These are phyloP conservation scores for Sycophaga agraensis DNA, from an alignment of 1,140 invertebrate genomes.

Conservation along the genomic window DNA sequence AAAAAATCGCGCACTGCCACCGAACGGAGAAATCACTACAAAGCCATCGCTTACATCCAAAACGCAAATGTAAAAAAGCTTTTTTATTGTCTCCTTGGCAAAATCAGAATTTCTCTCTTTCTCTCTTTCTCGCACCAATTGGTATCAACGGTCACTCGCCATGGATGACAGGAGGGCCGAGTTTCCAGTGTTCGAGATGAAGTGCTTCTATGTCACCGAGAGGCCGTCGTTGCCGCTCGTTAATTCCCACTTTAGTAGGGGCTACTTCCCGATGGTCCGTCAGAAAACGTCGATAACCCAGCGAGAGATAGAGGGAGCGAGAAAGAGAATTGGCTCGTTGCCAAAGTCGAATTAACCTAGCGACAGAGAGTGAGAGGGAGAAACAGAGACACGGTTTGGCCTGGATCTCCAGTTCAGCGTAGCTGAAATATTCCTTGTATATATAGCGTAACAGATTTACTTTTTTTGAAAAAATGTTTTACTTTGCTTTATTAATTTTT, in stretches of 20 bases:
- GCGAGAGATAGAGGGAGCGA: neutral
- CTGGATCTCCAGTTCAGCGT: too few relatives aligned
- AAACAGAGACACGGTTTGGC: too few relatives aligned
- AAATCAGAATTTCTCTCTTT: neutral
- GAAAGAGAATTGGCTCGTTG: conserved; percentile 30
- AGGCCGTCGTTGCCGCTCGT: conserved; percentile 20
- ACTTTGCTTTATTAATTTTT: too few relatives aligned
- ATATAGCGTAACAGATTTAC: too few relatives aligned
- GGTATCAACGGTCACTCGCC: neutral
- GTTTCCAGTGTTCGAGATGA: conserved; percentile 12
- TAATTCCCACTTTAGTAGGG: conserved; percentile 19
- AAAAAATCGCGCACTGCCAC: too few relatives aligned
- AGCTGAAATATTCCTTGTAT: too few relatives aligned
- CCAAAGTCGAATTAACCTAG: conserved; percentile 45
- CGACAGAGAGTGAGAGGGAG: conserved; percentile 28
- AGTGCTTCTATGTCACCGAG: conserved; percentile 22
- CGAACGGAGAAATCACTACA: too few relatives aligned
- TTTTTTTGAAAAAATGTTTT: too few relatives aligned
- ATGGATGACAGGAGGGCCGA: conserved; percentile 3
- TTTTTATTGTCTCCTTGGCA: neutral
- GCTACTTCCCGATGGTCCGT: conserved; percentile 18
- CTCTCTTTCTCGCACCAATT: neutral
- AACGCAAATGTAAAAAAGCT: too few relatives aligned
- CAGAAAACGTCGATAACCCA: conserved; percentile 25
- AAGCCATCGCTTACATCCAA: too few relatives aligned